A percentile compares a stretch with the other conserved stretches of the same genome.
phyloP scores from a whole-genome alignment of 2,888 invertebrate species.

The Plebejus anna region DNA sequence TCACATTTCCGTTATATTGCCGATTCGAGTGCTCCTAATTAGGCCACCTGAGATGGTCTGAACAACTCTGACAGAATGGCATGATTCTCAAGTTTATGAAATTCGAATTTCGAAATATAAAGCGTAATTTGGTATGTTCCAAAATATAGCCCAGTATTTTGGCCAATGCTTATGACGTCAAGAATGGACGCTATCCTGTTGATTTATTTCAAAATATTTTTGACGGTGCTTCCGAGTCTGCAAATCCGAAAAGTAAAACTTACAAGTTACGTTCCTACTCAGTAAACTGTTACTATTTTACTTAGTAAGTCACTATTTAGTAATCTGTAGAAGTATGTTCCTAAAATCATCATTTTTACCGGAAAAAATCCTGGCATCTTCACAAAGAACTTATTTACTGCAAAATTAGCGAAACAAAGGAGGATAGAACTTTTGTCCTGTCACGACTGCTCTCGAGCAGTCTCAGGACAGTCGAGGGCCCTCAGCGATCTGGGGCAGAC shows the following conservation, averaged over 20 bases:
- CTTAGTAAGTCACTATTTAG: too few species aligned
- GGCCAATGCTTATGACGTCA: too few species aligned
- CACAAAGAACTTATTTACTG: neutral
- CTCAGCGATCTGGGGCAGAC: slow-evolving; percentile 5
- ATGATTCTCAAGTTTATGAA: neutral
- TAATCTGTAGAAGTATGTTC: neutral
- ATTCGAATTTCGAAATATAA: neutral
- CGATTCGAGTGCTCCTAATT: neutral
- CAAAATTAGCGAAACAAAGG: slow-evolving; percentile 7
- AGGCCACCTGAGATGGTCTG: neutral
- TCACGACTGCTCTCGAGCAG: neutral
- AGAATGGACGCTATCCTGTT: too few species aligned
- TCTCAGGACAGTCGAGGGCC: slow-evolving; percentile 1
- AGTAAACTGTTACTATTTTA: too few species aligned
- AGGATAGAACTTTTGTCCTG: slow-evolving; percentile 15
- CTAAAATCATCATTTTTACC: neutral
- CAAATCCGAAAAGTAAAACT: too few species aligned
- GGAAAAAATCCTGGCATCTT: neutral
- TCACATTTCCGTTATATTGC: neutral
- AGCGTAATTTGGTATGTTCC: too few species aligned
- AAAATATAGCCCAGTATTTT: too few species aligned
- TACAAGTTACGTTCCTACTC: too few species aligned
- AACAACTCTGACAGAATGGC: neutral
- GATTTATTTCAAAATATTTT: too few species aligned
- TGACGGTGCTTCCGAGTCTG: too few species aligned